Conservation (phyloP, 2,797 vertebrate genomes). For the Phalloptychus januarius region DNA sequence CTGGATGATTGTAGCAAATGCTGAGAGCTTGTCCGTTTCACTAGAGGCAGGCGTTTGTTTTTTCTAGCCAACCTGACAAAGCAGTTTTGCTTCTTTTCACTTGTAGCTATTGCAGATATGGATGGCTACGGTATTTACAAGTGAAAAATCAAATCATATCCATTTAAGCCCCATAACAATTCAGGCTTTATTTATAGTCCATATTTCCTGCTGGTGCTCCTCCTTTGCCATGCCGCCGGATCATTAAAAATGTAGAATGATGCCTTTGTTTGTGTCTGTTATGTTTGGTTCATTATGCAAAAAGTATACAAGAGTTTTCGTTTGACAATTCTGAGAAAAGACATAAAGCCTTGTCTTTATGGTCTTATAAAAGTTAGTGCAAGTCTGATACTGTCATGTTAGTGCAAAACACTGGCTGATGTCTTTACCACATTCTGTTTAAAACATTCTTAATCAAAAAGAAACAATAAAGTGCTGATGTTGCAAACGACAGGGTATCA, state of each 20-base stretch:
- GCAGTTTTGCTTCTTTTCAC: background rate
- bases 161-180: background rate
- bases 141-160: background rate
- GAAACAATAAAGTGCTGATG: constrained; percentile 44
- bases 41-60: background rate
- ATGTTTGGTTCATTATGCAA: constrained; percentile 6
- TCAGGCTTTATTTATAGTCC: background rate
- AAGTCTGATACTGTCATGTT: background rate
- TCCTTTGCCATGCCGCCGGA: constrained; percentile 5
- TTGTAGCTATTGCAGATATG: background rate
- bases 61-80: background rate
- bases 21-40: background rate
- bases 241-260: background rate
- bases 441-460: constrained; percentile 26
- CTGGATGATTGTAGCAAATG: background rate
- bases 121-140: background rate
- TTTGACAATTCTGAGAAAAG: constrained; percentile 11
- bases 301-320: background rate
- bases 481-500: constrained; percentile 24
- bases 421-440: constrained; percentile 11
- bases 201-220: background rate
- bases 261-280: background rate
- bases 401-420: constrained; percentile 19
- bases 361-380: background rate
- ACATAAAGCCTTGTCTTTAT: background rate